Evolutionary conservation across 1,140 invertebrate species (phyloP).

Genomic region (Littorina saxatilis): DNA sequence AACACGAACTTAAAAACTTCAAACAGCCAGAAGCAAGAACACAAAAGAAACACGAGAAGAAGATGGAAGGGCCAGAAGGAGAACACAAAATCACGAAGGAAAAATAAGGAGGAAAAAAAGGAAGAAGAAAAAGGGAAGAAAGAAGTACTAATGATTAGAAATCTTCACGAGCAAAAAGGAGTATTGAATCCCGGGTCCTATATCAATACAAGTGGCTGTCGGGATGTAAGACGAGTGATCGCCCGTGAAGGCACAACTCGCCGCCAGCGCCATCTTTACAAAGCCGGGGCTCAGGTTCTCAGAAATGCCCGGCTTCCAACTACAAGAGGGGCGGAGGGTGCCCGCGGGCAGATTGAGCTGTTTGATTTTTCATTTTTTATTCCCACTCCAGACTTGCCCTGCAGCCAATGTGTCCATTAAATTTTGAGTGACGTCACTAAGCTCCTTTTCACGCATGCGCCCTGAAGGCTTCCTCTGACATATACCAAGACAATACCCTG

Average conservation of each 20-base stretch:
- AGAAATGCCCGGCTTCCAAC: background rate
- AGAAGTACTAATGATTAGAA: background rate
- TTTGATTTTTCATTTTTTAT: conserved; percentile 6
- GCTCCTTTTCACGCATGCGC: background rate
- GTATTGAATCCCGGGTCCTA: background rate
- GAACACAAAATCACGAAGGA: background rate
- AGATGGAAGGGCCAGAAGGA: too few relatives aligned
- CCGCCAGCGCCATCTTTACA: background rate
- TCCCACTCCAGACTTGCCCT: background rate
- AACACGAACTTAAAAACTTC: too few relatives aligned
- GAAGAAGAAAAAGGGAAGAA: background rate
- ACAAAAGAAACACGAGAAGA: too few relatives aligned
- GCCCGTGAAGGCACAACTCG: background rate
- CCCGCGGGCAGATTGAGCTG: conserved; percentile 1
- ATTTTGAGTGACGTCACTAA: conserved; percentile 30
- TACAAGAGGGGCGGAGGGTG: background rate
- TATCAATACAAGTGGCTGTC: background rate
- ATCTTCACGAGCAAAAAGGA: background rate
- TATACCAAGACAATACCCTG: background rate
- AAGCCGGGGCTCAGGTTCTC: conserved; percentile 3
- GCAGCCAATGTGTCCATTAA: conserved; percentile 21
- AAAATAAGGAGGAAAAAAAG: background rate
- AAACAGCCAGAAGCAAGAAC: too few relatives aligned
- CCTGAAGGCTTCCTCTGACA: conserved; percentile 2
- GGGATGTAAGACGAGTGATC: background rate